Conservation (phyloP, 23 tunicate genomes). For the Oikopleura albicans region DNA sequence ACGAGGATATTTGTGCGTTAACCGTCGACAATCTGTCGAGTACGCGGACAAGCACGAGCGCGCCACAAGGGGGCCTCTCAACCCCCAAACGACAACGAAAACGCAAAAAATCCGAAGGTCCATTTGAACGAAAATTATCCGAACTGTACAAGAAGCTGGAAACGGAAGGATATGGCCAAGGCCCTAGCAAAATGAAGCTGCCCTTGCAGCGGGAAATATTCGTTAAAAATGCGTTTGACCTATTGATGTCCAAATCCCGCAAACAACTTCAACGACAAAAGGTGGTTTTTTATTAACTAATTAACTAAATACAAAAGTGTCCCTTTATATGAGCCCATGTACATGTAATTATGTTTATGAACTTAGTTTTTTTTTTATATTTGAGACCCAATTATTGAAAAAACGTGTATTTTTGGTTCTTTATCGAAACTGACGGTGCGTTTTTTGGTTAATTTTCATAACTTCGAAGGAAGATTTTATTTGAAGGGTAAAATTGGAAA, state of each 20-base stretch:
- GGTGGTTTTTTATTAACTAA: no score
- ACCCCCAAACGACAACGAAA: not conserved
- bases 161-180: conserved; percentile 77
- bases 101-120: not conserved
- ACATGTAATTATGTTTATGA: no score
- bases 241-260: not conserved
- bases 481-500: no score
- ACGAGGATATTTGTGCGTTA: not conserved
- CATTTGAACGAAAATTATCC: conserved; percentile 49
- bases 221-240: not conserved
- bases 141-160: conserved; percentile 63
- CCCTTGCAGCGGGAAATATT: not conserved
- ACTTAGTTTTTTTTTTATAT: no score
- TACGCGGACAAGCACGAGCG: not conserved
- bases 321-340: no score
- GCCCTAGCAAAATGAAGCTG: conserved; percentile 70
- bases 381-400: no score
- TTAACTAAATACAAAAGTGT: no score
- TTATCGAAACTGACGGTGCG: no score
- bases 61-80: no score
- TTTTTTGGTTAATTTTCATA: no score
- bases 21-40: not conserved
- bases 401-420: no score
- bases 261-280: not conserved
- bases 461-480: no score